A percentile compares a stretch with the other conserved stretches of the same genome.
Conservation (phyloP, 2,888 invertebrate genomes). For the Trimorus sp. region DNA sequence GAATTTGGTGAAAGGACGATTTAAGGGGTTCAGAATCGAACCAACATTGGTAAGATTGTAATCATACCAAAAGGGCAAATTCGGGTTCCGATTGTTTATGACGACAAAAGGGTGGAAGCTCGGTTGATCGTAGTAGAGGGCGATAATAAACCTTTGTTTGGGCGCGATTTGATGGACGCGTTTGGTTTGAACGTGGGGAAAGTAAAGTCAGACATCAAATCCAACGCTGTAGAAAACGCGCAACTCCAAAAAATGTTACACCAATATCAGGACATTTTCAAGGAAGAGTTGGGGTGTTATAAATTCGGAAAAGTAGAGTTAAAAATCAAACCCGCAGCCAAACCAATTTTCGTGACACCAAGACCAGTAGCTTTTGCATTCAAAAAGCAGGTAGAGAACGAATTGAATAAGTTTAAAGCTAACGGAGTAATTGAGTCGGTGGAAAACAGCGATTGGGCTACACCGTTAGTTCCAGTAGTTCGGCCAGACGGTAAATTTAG, state of each 20-base stretch:
- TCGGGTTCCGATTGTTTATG: constrained; percentile 39
- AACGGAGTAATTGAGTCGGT: constrained; percentile 35
- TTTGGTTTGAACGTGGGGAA: constrained; percentile 43
- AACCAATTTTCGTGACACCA: constrained; percentile 59
- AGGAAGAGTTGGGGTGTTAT: constrained; percentile 51
- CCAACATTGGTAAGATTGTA: constrained; percentile 35
- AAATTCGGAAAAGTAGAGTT: constrained; percentile 23
- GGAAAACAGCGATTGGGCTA: constrained; percentile 61
- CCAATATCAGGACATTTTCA: constrained; percentile 40
- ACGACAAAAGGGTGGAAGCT: constrained; percentile 17
- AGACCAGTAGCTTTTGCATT: constrained; percentile 61
- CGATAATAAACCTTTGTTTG: constrained; percentile 49
- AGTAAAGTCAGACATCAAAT: not conserved
- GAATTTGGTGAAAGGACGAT: constrained; percentile 11
- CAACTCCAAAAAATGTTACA: constrained; percentile 9
- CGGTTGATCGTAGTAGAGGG: constrained; percentile 53
- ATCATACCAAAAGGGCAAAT: constrained; percentile 56
- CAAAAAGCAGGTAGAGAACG: constrained; percentile 37
- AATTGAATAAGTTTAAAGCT: constrained; percentile 22
- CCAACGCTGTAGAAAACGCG: not conserved
- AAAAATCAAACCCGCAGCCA: not conserved
- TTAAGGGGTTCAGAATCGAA: constrained; percentile 18
- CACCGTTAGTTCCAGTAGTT: constrained; percentile 63
- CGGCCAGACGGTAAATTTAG: constrained; percentile 35
- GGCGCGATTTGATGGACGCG: constrained; percentile 58